These are phyloP conservation scores for Pomatostomus ruficeps DNA, from an alignment of 2,113 vertebrate genomes.

Conservation along the genomic window DNA sequence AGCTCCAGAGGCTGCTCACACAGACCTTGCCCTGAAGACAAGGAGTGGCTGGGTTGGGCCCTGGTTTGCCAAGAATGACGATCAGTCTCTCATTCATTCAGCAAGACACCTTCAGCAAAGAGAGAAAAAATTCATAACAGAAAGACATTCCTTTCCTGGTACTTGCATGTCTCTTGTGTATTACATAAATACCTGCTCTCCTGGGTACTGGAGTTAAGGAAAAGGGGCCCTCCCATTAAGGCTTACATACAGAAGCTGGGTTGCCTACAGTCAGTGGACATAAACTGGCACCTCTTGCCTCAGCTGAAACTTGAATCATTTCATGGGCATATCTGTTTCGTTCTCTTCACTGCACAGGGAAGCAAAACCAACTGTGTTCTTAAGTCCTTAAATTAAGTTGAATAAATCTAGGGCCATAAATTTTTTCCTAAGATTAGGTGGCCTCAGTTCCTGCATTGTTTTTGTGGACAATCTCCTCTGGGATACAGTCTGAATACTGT, in stretches of 20 bases:
- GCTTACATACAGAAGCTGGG: neutral
- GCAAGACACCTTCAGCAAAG: neutral
- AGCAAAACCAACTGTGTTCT: neutral
- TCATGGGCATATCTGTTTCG: fast-evolving
- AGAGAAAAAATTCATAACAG: neutral
- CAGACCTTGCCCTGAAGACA: neutral
- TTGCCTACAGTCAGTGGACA: neutral
- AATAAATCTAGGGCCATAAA: neutral
- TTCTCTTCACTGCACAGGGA: neutral
- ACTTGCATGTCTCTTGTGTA: neutral
- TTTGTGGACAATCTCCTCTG: neutral
- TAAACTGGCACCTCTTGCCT: neutral
- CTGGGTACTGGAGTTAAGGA: neutral
- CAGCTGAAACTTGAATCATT: neutral
- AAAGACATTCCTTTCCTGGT: neutral
- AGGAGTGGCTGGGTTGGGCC: neutral
- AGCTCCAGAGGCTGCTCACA: neutral
- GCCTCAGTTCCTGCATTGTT: neutral
- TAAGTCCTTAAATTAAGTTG: neutral
- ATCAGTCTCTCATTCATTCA: neutral
- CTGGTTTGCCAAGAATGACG: neutral
- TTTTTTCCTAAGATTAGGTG: neutral
- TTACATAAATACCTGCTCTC: neutral
- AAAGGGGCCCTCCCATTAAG: neutral
- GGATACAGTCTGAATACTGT: neutral